A percentile compares a stretch with the other conserved stretches of the same genome.
Evolutionary conservation across 2,888 invertebrate genomes (phyloP).

Genomic region (Drosophila melanosoma): DNA sequence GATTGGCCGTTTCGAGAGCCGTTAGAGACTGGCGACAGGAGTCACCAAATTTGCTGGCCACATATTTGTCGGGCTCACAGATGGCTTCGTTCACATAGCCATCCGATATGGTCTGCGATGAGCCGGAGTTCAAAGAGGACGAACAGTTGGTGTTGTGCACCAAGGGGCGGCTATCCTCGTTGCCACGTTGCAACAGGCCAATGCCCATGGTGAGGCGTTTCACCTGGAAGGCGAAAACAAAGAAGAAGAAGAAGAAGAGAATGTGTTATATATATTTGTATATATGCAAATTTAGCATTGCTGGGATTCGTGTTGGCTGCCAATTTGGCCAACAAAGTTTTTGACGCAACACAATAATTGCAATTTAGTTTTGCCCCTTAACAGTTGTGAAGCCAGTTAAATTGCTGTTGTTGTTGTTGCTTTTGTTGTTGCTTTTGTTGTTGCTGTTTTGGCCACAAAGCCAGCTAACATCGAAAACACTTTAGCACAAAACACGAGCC

Average conservation of each 20-base stretch:
- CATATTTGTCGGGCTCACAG: slow-evolving; percentile 87
- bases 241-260: not conserved
- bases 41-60: slow-evolving; percentile 85
- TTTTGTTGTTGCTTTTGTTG: not conserved
- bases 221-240: slow-evolving; percentile 83
- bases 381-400: slow-evolving; percentile 33
- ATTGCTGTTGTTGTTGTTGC: slow-evolving; percentile 15
- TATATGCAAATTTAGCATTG: not conserved
- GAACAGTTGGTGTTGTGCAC: slow-evolving; percentile 88
- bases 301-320: slow-evolving; percentile 42
- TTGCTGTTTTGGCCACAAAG: slow-evolving; percentile 42
- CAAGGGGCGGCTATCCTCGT: slow-evolving; percentile 91
- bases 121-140: slow-evolving; percentile 88
- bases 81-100: slow-evolving; percentile 93
- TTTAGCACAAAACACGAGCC: slow-evolving; percentile 43
- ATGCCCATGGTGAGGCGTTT: slow-evolving; percentile 92
- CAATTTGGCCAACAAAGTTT: slow-evolving; percentile 55
- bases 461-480: slow-evolving; percentile 72
- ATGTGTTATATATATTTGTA: slow-evolving; percentile 1
- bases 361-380: slow-evolving; percentile 40
- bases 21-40: slow-evolving; percentile 85
- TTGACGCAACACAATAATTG: slow-evolving; percentile 64
- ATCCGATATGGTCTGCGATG: slow-evolving; percentile 90
- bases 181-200: slow-evolving; percentile 88
- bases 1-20: slow-evolving; percentile 82